Conservation (phyloP, 2,888 invertebrate genomes). For the Ryuthela nishihirai region DNA sequence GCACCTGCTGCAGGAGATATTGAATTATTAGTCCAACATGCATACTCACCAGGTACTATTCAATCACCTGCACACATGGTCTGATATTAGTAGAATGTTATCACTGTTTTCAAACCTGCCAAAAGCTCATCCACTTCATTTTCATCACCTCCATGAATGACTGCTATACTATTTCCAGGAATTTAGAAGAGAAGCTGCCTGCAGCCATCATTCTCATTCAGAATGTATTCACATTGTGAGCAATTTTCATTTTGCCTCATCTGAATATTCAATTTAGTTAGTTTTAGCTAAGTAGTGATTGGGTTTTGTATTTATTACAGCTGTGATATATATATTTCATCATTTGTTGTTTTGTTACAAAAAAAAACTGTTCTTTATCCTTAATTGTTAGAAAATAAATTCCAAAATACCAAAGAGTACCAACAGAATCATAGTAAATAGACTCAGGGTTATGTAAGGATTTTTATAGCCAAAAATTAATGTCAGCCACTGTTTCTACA, state of each 20-base stretch:
- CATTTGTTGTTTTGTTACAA: no score
- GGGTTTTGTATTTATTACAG: constrained; percentile 32
- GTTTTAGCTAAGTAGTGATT: no score
- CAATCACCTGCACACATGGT: constrained; percentile 32
- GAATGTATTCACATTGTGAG: no score
- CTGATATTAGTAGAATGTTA: constrained; percentile 6
- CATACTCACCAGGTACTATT: constrained; percentile 15
- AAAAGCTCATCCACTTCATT: constrained; percentile 25
- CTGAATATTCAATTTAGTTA: no score
- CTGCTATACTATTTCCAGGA: no score
- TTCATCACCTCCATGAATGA: no score
- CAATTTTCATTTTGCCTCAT: no score
- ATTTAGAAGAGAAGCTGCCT: no score
- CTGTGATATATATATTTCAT: constrained; percentile 36
- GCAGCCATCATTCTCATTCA: no score
- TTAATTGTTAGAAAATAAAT: no score
- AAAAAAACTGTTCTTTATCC: no score
- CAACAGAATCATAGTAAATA: constrained; percentile 15
- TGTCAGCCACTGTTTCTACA: constrained; percentile 4
- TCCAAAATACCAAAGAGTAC: constrained; percentile 19
- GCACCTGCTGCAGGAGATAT: constrained; percentile 23
- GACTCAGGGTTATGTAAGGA: constrained; percentile 15
- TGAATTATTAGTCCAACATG: constrained; percentile 31
- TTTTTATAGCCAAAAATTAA: neutral
- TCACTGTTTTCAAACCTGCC: constrained; percentile 20